These are phyloP conservation scores for Psilanteris sp. DNA, from an alignment of 1,140 invertebrate species.

Conservation along the genomic window DNA sequence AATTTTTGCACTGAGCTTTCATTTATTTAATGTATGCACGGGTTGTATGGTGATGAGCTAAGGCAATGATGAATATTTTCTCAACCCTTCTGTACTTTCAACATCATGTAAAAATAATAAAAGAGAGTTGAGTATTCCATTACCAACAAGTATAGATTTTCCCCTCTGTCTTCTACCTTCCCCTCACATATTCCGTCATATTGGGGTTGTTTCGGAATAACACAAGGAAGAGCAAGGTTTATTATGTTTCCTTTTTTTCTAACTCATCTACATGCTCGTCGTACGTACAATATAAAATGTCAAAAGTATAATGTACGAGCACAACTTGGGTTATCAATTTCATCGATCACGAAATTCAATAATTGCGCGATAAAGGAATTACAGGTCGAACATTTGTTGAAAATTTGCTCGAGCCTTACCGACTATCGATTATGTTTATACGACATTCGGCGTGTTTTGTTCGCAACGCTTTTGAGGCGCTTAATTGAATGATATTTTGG, in stretches of 20 bases:
- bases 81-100: slow-evolving; percentile 52
- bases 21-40: slow-evolving; percentile 53
- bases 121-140: slow-evolving; percentile 61
- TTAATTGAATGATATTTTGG: slow-evolving; percentile 36
- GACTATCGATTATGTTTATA: slow-evolving; percentile 21
- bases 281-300: slow-evolving; percentile 42
- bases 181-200: slow-evolving; percentile 37
- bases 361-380: slow-evolving; percentile 5
- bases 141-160: slow-evolving; percentile 59
- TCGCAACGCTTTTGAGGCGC: too few species aligned
- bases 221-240: slow-evolving; percentile 30
- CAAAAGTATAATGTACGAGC: slow-evolving; percentile 36
- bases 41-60: slow-evolving; percentile 48
- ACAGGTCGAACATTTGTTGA: slow-evolving; percentile 2
- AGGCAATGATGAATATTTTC: slow-evolving; percentile 61
- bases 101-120: slow-evolving; percentile 64
- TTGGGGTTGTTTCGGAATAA: slow-evolving; percentile 51
- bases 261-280: slow-evolving; percentile 32
- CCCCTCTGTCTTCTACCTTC: slow-evolving; percentile 27
- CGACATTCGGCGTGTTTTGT: too few species aligned
- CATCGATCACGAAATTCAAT: slow-evolving; percentile 45
- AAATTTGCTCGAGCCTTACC: slow-evolving; percentile 3
- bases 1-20: slow-evolving; percentile 47
- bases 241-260: slow-evolving; percentile 46
- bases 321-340: slow-evolving; percentile 46